phyloP scores from a whole-genome alignment of 2,888 invertebrate species.

The Ceramica pisi region DNA sequence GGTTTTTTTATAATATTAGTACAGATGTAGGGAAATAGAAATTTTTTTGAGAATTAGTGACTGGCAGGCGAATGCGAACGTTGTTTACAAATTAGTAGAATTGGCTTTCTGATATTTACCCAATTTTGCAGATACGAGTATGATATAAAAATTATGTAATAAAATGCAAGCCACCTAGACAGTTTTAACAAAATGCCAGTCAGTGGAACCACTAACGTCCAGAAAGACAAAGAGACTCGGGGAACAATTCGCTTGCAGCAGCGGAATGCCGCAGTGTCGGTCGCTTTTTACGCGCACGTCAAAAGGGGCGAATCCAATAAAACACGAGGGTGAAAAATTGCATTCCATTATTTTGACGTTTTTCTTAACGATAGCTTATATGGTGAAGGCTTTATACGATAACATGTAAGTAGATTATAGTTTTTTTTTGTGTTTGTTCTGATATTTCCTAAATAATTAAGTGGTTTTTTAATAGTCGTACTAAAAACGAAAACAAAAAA shows the following conservation, averaged over 20 bases:
- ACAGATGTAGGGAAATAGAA: too few species aligned
- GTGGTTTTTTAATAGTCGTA: too few species aligned
- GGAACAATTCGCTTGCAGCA: background rate
- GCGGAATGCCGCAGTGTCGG: constrained; percentile 19
- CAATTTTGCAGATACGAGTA: background rate
- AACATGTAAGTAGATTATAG: background rate
- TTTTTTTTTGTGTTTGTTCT: background rate
- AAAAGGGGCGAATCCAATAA: constrained; percentile 4
- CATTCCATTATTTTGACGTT: constrained; percentile 16
- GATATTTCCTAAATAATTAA: background rate
- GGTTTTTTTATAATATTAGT: too few species aligned
- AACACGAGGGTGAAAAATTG: constrained; percentile 3
- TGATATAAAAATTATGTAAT: too few species aligned
- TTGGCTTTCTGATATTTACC: too few species aligned
- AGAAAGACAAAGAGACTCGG: background rate
- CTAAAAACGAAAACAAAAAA: too few species aligned
- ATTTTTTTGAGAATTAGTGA: too few species aligned
- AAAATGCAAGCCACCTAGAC: background rate
- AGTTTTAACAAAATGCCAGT: background rate
- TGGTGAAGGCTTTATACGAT: too few species aligned
- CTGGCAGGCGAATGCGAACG: too few species aligned
- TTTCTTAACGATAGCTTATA: background rate
- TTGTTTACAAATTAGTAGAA: too few species aligned
- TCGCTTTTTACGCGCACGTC: background rate
- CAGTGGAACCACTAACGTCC: background rate